Base-by-base conservation (phyloP, 1,140 invertebrate genomes). In the Zaprionus camerounensis region DNA sequence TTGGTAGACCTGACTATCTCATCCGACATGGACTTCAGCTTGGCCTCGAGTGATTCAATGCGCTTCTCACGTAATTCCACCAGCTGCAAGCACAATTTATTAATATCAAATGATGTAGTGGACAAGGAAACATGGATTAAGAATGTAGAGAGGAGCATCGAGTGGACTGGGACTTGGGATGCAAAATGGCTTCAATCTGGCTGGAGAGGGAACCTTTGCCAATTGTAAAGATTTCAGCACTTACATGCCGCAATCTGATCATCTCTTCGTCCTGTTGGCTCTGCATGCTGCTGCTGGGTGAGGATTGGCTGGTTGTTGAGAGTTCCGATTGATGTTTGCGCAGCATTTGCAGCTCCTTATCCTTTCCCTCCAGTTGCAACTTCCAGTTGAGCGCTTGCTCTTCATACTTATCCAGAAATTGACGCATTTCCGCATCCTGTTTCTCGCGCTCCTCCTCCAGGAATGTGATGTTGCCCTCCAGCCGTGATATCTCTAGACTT, bases 361-460 rank as follows among this genome's bases (percentile, higher is more conserved):
- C 91, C 44, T 90, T 92, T 24, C 91, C 77, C 1, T 92, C 80
- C 7, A 91, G 17, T 11, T 55, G 38, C n/a, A 83, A 56, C 20
- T 81, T 71, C 91, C 92, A 93, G 13, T 46, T 61, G 11, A 81
- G 41, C 0, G 80, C 78, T 41, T 90, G 85, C 4, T 12, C 67
- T 51, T 93, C 92, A 20, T 83, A 68, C 28, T 92, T 85, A 22
- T 85, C 80, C 15, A 92, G 67, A 44, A 93, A 86, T 36, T 82
- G 57, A 12, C 92, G 82, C 73, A 93, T 82, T 61, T 93, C 92
- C 26, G 41, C 13, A 31, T 93, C 87, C 38, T 87, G 79, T 56
- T 85, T 92, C 1, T 91, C 78, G 1, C 91, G 82, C 46, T 92
- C 92, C 41, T 91, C 78, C 51, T 92, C 92, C 13, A 92, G 31